These are phyloP conservation scores for Plagodis dolabraria DNA, from an alignment of 2,888 invertebrate species.

Conservation along the genomic window DNA sequence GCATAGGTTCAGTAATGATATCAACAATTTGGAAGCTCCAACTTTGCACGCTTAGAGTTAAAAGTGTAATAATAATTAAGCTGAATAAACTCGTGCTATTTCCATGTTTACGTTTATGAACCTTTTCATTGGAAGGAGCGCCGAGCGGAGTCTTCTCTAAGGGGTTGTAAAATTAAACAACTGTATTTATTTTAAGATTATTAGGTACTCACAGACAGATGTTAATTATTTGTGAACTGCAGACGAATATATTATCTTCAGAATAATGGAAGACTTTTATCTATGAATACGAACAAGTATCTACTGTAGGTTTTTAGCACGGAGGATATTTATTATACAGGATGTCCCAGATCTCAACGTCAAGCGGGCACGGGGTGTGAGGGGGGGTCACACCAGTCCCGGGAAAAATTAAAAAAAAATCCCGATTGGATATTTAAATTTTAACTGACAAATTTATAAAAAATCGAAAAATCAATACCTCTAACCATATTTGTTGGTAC, in stretches of 20 bases:
- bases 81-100: slow-evolving; percentile 56
- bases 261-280: too few relatives aligned
- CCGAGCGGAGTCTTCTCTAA: slow-evolving; percentile 40
- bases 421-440: too few relatives aligned
- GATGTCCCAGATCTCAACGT: too few relatives aligned
- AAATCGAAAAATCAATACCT: too few relatives aligned
- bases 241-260: neutral
- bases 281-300: too few relatives aligned
- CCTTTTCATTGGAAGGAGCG: slow-evolving; percentile 59
- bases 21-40: slow-evolving; percentile 12
- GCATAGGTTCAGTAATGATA: slow-evolving; percentile 21
- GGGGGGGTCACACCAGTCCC: too few relatives aligned
- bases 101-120: slow-evolving; percentile 65
- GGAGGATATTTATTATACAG: too few relatives aligned
- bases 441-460: too few relatives aligned
- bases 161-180: slow-evolving; percentile 56
- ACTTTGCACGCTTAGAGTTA: slow-evolving; percentile 21
- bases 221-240: slow-evolving; percentile 7
- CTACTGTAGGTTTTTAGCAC: too few relatives aligned
- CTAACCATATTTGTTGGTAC: too few relatives aligned
- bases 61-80: slow-evolving; percentile 43
- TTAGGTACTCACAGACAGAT: slow-evolving; percentile 1
- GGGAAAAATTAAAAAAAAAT: too few relatives aligned
- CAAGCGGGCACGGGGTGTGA: too few relatives aligned
- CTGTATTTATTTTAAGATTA: slow-evolving; percentile 54